Conservation (phyloP, 2,888 invertebrate species). For the Morpho helenor region DNA sequence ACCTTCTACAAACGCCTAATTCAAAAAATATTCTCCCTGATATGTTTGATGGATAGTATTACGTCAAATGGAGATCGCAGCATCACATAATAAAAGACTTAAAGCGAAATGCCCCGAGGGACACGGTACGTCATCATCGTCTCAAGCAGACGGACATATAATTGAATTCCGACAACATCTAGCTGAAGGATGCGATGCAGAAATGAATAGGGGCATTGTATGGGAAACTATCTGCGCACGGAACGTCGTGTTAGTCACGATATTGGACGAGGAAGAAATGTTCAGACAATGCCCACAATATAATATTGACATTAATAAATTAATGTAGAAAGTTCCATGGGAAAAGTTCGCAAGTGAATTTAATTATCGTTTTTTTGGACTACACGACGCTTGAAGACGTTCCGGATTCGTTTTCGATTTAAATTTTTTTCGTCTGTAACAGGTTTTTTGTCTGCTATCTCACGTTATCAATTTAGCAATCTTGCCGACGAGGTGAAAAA, state of each 20-base stretch:
- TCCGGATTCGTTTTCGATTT: too few relatives aligned
- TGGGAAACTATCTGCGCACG: conserved; percentile 16
- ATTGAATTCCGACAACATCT: conserved; percentile 34
- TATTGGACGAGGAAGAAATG: conserved; percentile 3
- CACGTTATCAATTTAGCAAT: too few relatives aligned
- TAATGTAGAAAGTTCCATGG: neutral
- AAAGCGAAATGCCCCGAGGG: conserved; percentile 22
- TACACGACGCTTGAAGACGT: too few relatives aligned
- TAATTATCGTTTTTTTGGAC: neutral
- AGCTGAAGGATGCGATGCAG: conserved; percentile 21
- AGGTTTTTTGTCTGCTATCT: too few relatives aligned
- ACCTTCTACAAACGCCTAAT: too few relatives aligned
- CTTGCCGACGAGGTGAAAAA: too few relatives aligned
- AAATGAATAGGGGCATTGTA: conserved; percentile 26
- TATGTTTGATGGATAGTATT: neutral
- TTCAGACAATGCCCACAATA: conserved; percentile 3
- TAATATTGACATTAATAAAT: neutral
- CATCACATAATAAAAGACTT: conserved; percentile 2
- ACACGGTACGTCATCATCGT: conserved; percentile 20
- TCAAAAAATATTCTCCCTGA: neutral
- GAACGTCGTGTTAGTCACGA: conserved; percentile 15
- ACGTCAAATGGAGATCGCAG: too few relatives aligned
- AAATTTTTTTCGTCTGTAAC: too few relatives aligned
- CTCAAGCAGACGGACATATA: conserved; percentile 31
- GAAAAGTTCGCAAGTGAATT: too few relatives aligned